phyloP scores from a whole-genome alignment of 2,113 vertebrate species.

The Brevimyrus niger region DNA sequence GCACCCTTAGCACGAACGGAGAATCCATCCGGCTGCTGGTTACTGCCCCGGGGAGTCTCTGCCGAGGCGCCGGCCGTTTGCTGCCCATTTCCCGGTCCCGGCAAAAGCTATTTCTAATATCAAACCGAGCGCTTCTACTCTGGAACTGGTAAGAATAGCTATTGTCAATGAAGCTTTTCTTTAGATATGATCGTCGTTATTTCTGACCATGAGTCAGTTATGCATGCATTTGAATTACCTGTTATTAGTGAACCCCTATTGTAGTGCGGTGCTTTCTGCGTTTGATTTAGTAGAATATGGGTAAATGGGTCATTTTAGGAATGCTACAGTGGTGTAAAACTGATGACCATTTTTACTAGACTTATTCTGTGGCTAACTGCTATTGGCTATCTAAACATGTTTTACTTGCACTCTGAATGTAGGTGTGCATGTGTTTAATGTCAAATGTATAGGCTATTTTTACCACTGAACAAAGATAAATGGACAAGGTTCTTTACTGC shows the following conservation, averaged over 20 bases:
- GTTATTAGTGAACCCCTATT: neutral
- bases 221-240: neutral
- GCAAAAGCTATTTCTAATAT: neutral
- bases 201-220: neutral
- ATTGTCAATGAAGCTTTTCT: neutral
- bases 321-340: neutral
- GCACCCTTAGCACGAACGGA: conserved; percentile 48
- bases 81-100: neutral
- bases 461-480: neutral
- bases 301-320: neutral
- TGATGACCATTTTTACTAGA: neutral
- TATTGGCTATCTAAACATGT: neutral
- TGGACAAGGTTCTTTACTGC: neutral
- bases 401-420: neutral
- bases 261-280: neutral
- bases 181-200: neutral
- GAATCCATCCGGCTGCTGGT: conserved; percentile 32
- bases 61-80: neutral
- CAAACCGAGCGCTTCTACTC: neutral
- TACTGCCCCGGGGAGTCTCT: neutral
- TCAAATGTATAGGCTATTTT: neutral
- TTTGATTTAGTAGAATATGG: neutral
- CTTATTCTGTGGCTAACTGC: neutral
- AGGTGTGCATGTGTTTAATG: neutral
- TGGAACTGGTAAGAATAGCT: conserved; percentile 8